phyloP scores from a whole-genome alignment of 2,113 vertebrate species.

The Oryctolagus cuniculus region DNA sequence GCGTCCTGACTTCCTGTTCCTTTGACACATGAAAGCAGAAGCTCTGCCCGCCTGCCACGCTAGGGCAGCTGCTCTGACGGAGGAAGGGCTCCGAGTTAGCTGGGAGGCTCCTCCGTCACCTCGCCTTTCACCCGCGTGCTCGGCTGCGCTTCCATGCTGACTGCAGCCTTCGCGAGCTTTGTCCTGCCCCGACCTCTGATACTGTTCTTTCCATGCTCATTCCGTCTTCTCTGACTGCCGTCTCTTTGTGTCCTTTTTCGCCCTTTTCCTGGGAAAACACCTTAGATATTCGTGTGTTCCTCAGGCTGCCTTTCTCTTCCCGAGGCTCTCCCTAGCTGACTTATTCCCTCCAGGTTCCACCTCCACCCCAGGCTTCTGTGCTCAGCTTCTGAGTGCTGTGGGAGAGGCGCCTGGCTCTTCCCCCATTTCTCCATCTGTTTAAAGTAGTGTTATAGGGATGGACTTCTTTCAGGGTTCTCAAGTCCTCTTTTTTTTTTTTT shows the following conservation, averaged over 20 bases:
- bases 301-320: neutral
- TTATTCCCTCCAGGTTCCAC: neutral
- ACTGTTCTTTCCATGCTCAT: neutral
- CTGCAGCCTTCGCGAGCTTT: neutral
- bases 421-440: neutral
- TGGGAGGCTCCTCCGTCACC: neutral
- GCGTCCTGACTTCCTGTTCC: neutral
- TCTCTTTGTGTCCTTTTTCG: neutral
- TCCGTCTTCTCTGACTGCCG: neutral
- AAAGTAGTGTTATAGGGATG: neutral
- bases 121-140: neutral
- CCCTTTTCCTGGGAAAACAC: neutral
- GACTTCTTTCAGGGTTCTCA: neutral
- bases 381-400: neutral
- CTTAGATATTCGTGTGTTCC: neutral
- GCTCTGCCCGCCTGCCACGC: neutral
- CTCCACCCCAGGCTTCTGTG: neutral
- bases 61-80: conserved; percentile 14
- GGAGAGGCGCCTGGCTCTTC: neutral
- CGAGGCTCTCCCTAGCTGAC: neutral
- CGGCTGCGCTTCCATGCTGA: neutral
- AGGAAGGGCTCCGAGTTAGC: neutral
- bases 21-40: conserved; percentile 37
- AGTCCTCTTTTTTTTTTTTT: neutral
- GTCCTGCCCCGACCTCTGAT: neutral